phyloP scores from a whole-genome alignment of 2,797 vertebrate species.

The Zalophus californianus region DNA sequence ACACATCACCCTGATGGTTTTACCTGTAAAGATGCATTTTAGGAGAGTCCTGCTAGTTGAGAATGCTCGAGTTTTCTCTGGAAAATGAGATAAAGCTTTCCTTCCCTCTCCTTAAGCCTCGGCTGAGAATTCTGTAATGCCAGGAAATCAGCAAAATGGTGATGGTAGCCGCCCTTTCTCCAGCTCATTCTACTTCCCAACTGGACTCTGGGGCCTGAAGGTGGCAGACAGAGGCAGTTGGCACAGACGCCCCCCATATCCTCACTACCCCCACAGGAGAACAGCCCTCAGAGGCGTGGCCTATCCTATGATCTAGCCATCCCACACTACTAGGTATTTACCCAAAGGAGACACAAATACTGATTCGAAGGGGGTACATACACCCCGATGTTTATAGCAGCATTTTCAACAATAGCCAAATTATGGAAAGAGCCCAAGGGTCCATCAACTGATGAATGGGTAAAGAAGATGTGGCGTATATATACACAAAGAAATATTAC shows the following conservation, averaged over 20 bases:
- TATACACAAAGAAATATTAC: not conserved
- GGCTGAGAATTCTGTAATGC: not conserved
- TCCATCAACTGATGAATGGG: not conserved
- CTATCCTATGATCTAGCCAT: not conserved
- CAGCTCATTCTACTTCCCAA: not conserved
- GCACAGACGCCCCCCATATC: not conserved
- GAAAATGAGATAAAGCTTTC: not conserved
- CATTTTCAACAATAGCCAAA: not conserved
- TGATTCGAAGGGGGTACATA: not conserved
- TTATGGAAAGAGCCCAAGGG: not conserved
- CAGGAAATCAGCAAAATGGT: not conserved
- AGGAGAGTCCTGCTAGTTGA: not conserved
- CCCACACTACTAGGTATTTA: not conserved
- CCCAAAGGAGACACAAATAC: not conserved
- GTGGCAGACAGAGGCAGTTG: not conserved
- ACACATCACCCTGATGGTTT: not conserved
- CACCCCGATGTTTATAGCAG: not conserved
- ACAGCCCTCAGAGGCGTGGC: not conserved
- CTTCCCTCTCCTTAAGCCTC: not conserved
- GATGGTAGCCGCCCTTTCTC: too few species aligned
- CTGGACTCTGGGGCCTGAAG: not conserved
- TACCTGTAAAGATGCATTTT: not conserved
- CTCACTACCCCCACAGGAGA: not conserved
- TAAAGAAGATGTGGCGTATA: not conserved
- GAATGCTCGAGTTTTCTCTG: not conserved